These are phyloP conservation scores for Drosophila arawakana DNA, from an alignment of 1,140 invertebrate genomes.

Conservation along the genomic window DNA sequence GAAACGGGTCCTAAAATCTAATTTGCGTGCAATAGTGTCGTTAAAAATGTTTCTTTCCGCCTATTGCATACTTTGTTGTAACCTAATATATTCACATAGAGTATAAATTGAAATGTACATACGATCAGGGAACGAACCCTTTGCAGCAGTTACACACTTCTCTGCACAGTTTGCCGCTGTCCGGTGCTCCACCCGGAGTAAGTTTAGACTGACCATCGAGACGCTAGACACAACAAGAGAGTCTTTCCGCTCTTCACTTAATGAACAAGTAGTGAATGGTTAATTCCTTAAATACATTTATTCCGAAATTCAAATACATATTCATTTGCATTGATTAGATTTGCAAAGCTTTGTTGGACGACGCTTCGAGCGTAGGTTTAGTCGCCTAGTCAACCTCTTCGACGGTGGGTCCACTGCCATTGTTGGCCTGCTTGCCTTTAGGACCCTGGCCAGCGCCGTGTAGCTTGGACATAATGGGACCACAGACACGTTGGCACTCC, in stretches of 20 bases:
- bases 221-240: conserved; percentile 29
- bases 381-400: conserved; percentile 77
- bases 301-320: conserved; percentile 39
- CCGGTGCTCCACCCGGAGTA: too few relatives aligned
- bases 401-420: conserved; percentile 59
- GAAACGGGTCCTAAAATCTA: too few relatives aligned
- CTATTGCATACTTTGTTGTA: too few relatives aligned
- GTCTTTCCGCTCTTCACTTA: neutral
- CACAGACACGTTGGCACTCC: conserved; percentile 89
- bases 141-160: too few relatives aligned
- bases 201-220: neutral
- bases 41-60: too few relatives aligned
- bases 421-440: conserved; percentile 78
- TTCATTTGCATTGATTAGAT: conserved; percentile 18
- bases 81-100: too few relatives aligned
- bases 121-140: too few relatives aligned
- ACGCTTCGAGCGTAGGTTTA: neutral
- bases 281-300: conserved; percentile 40
- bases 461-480: conserved; percentile 91
- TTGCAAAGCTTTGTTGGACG: neutral
- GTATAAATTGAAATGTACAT: too few relatives aligned
- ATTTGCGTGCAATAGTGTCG: too few relatives aligned
- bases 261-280: neutral
- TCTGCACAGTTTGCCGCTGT: too few relatives aligned
- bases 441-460: conserved; percentile 85